Evolutionary conservation across 2,113 vertebrate species (phyloP).

Genomic region (Scomber japonicus): DNA sequence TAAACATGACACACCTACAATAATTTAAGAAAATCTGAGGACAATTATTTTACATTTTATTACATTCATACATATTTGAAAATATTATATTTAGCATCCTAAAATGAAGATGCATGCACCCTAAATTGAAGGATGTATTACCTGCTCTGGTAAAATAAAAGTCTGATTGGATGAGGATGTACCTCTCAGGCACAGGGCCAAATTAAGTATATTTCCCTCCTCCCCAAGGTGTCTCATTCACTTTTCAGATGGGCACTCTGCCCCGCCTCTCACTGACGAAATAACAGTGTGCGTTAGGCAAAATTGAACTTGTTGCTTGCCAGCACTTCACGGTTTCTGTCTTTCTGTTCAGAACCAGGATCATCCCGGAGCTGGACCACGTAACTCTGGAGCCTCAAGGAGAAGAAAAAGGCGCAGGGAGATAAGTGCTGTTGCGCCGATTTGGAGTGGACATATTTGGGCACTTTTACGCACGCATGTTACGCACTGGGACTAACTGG

Average conservation of each 20-base stretch:
- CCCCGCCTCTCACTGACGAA: conserved; percentile 94
- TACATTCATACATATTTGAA: background rate
- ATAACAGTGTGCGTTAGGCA: conserved; percentile 91
- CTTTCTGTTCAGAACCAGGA: conserved; percentile 76
- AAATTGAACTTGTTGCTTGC: conserved; percentile 90
- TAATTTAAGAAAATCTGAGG: too few relatives aligned
- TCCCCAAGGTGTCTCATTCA: conserved; percentile 80
- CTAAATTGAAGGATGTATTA: background rate
- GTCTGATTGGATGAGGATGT: conserved; percentile 48
- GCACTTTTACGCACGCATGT: conserved; percentile 69
- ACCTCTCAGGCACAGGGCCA: conserved; percentile 42
- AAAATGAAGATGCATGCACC: background rate
- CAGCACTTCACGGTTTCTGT: conserved; percentile 79
- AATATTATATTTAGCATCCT: background rate
- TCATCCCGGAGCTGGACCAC: conserved; percentile 69
- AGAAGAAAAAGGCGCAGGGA: conserved; percentile 37
- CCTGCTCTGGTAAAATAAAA: background rate
- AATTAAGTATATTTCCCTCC: conserved; percentile 45
- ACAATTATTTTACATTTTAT: background rate
- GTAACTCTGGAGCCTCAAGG: conserved; percentile 51
- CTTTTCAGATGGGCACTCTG: conserved; percentile 81
- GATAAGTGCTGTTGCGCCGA: conserved; percentile 47
- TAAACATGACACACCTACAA: background rate
- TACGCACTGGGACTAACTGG: conserved; percentile 69
- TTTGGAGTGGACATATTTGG: conserved; percentile 54